Conservation (phyloP, 1,140 invertebrate genomes). For the Belonocnema kinseyi region DNA sequence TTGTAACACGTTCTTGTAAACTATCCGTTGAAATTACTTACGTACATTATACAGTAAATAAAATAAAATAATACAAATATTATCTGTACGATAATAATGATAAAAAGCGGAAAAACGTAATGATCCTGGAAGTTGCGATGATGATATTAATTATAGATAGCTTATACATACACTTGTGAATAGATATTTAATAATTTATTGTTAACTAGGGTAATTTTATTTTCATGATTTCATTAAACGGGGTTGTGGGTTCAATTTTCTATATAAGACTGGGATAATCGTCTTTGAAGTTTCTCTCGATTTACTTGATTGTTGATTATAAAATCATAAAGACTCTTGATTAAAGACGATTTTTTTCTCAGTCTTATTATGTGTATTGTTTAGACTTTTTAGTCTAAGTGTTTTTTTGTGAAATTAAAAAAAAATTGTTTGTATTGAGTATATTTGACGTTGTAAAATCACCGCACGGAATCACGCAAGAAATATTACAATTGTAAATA, state of each 20-base stretch:
- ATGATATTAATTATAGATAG: constrained; percentile 15
- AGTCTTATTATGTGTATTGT: not conserved
- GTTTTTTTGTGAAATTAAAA: no score
- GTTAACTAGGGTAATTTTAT: constrained; percentile 70
- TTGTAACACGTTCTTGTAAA: constrained; percentile 35
- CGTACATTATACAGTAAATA: constrained; percentile 32
- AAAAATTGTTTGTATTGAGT: no score
- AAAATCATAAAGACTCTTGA: no score
- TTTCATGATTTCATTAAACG: constrained; percentile 59
- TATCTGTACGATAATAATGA: constrained; percentile 43
- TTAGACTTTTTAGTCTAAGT: no score
- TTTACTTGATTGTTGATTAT: no score
- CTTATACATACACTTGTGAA: constrained; percentile 71
- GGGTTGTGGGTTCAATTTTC: constrained; percentile 57
- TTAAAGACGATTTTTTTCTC: not conserved
- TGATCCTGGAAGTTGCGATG: not conserved
- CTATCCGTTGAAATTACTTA: constrained; percentile 19
- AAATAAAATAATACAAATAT: not conserved
- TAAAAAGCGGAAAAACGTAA: constrained; percentile 20
- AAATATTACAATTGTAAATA: constrained; percentile 62
- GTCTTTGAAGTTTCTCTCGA: not conserved
- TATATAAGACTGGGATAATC: not conserved
- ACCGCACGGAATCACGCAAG: constrained; percentile 38
- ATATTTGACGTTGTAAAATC: constrained; percentile 35
- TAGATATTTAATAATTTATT: constrained; percentile 76